phyloP scores from a whole-genome alignment of 2,113 vertebrate genomes.

The Pantherophis guttatus region DNA sequence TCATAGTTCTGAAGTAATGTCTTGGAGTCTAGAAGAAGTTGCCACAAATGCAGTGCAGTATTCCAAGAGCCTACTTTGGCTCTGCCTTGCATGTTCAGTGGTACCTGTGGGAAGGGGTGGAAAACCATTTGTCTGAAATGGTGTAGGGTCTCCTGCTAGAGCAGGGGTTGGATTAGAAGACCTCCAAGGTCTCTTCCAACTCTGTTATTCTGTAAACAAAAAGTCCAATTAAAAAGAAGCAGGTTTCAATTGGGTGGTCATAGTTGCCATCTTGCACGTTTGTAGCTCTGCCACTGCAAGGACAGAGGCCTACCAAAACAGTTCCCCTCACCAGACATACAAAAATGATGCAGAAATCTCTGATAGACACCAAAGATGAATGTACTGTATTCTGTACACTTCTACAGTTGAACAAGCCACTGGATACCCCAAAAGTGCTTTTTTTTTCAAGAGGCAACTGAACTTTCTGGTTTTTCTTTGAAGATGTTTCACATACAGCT shows the following conservation, averaged over 20 bases:
- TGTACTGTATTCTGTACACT: background rate
- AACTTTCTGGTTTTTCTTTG: too few relatives aligned
- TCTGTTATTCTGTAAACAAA: background rate
- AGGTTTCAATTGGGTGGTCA: background rate
- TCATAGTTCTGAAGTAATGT: background rate
- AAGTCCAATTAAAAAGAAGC: background rate
- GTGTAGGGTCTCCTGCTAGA: background rate
- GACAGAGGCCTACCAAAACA: background rate
- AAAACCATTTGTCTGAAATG: background rate
- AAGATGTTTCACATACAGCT: too few relatives aligned
- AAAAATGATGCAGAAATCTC: background rate
- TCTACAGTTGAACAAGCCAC: background rate
- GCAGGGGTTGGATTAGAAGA: background rate
- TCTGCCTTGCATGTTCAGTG: background rate
- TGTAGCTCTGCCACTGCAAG: background rate
- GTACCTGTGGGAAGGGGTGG: background rate
- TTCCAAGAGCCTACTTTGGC: background rate
- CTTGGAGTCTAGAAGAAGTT: background rate
- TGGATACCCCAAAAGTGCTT: background rate
- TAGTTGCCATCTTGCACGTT: background rate
- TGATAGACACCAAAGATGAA: background rate
- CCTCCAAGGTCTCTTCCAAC: background rate
- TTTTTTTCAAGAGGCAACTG: too few relatives aligned
- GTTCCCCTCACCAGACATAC: background rate
- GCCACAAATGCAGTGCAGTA: background rate